Conservation (phyloP, 2,888 invertebrate species). For the Suillia variegata region DNA sequence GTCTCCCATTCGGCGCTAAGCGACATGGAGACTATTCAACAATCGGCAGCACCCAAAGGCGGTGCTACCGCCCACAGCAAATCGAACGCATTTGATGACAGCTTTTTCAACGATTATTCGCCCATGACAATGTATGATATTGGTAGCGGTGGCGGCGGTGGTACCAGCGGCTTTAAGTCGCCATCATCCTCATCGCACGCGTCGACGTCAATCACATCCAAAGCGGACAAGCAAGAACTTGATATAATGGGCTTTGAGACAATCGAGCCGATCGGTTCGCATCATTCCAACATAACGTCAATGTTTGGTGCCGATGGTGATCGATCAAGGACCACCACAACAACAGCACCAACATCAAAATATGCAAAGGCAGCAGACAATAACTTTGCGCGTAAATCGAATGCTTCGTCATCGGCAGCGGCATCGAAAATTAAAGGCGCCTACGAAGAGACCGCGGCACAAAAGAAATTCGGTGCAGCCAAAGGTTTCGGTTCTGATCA, state of each 20-base stretch:
- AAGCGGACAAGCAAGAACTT: slow-evolving; percentile 53
- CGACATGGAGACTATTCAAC: slow-evolving; percentile 91
- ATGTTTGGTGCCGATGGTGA: slow-evolving; percentile 51
- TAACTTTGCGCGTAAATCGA: slow-evolving; percentile 27
- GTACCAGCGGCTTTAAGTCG: not conserved
- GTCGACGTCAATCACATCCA: slow-evolving; percentile 31
- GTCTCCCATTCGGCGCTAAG: slow-evolving; percentile 85
- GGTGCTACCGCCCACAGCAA: slow-evolving; percentile 36
- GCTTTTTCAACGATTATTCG: slow-evolving; percentile 49
- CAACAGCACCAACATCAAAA: slow-evolving; percentile 11
- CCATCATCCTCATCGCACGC: slow-evolving; percentile 1
- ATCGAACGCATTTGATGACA: slow-evolving; percentile 44
- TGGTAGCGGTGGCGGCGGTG: slow-evolving; percentile 19
- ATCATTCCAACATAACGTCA: slow-evolving; percentile 55
- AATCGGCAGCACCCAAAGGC: slow-evolving; percentile 67
- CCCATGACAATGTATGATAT: slow-evolving; percentile 41
- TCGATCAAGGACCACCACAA: slow-evolving; percentile 28
- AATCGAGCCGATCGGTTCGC: slow-evolving; percentile 58
- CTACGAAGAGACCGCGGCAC: slow-evolving; percentile 74
- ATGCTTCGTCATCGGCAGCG: not conserved
- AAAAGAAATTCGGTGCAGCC: slow-evolving; percentile 95
- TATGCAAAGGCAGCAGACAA: slow-evolving; percentile 12
- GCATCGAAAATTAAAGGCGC: not conserved
- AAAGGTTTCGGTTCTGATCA: slow-evolving; percentile 98
- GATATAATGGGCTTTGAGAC: slow-evolving; percentile 58